These are phyloP conservation scores for Amiota minor DNA, from an alignment of 2,888 invertebrate genomes.

Conservation along the genomic window DNA sequence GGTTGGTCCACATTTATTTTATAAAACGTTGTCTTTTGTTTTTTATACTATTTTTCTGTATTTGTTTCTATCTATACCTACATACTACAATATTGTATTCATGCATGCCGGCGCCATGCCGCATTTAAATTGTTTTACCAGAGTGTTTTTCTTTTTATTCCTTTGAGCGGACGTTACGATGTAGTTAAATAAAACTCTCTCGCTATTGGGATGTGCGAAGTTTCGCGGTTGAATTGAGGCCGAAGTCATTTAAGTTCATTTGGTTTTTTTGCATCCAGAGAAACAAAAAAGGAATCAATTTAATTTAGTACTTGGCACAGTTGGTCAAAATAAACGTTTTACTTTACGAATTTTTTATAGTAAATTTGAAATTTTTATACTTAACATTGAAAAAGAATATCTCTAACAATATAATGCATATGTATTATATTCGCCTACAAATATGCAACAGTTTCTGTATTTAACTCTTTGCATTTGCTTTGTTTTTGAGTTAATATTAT, in stretches of 20 bases:
- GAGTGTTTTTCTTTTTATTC: neutral
- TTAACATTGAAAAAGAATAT: no score
- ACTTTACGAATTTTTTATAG: no score
- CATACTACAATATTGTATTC: no score
- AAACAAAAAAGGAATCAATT: no score
- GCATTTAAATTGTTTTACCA: conserved; percentile 7
- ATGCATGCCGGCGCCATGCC: neutral
- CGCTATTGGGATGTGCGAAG: neutral
- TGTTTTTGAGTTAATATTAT: no score
- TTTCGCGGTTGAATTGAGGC: neutral
- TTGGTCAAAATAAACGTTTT: no score
- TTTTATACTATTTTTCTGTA: neutral
- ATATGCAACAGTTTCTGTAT: no score
- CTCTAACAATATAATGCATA: no score
- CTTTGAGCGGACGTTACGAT: neutral
- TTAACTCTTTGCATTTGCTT: no score
- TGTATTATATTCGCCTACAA: no score
- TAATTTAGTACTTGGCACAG: no score
- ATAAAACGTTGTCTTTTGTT: neutral
- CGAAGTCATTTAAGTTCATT: conserved; percentile 6
- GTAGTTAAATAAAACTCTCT: neutral
- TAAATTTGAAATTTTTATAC: no score
- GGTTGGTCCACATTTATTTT: conserved; percentile 1
- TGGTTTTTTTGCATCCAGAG: neutral
- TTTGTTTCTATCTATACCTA: neutral